Base-by-base conservation (phyloP, 2,888 invertebrate genomes). In the Cosmorhoe ocellata region DNA sequence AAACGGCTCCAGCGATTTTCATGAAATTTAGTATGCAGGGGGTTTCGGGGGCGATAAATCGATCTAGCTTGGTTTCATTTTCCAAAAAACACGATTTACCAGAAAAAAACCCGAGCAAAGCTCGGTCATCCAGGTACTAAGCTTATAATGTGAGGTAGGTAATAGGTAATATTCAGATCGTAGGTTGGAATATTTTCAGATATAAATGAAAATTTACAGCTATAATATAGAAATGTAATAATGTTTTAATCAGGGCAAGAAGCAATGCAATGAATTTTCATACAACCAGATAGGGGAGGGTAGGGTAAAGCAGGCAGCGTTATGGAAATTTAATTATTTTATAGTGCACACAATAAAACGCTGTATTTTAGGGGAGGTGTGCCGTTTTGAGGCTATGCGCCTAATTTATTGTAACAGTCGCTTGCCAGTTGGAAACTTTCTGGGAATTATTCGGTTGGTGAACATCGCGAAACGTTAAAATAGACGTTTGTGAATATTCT, bases 321-420 rank as follows among this genome's bases (percentile, higher is more conserved):
- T 81, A 81, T 78, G 79, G 76, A 77, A 80, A 81, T 79, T 79
- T 81, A 80, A 81, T 81, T 80, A 81, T 76, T 80, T 79, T 76
- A 80, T 72, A 71, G 71, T 69, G 67, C 65, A 65, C 68, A 74
- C 72, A 74, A 74, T 76, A 76, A 76, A 75, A 74, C 69, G 67
- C 61, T 58, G 62, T 65, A 63, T 66, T 69, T 62, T 53, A 57
- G 67, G 41, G 41, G 47, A 36, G 40, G 34, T 34, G 64, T 60
- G 63, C 59, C 63, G 61, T 62, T 61, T 55, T 58, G 57, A 63
- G 61, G 56, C 64, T 56, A 63, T 62, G 64, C 57, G 58, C 62
- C 58, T 70, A 69, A 76, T 72, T 71, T 71, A 74, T 74, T 58
- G 65, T 62, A 44, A 56, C 62, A 48, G 40, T 49, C 42, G 48